These are phyloP conservation scores for Ctenoplectra terminalis DNA, from an alignment of 1,140 invertebrate species.

Conservation along the genomic window DNA sequence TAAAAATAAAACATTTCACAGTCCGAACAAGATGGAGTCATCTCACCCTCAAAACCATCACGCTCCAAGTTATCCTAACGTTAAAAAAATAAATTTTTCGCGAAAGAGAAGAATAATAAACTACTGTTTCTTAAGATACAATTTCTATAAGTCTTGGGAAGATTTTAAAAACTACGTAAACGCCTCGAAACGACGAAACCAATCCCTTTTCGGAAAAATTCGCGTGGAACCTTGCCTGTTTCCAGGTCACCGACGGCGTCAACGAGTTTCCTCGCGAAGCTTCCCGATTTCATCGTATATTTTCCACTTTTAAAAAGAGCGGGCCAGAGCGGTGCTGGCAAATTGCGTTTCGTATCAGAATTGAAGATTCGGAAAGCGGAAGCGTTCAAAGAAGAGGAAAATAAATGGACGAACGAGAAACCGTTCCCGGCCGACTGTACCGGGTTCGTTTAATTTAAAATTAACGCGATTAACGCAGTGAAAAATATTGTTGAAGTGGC, in stretches of 20 bases:
- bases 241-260: slow-evolving; percentile 41
- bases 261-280: slow-evolving; percentile 23
- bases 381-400: background rate
- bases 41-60: too few species aligned
- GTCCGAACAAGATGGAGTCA: too few species aligned
- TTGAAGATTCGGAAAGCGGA: slow-evolving; percentile 40
- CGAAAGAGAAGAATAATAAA: too few species aligned
- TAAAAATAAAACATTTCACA: too few species aligned
- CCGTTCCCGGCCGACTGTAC: background rate
- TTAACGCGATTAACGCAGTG: background rate
- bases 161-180: background rate
- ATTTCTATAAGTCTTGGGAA: too few species aligned
- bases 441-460: background rate
- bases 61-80: too few species aligned
- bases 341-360: slow-evolving; percentile 53
- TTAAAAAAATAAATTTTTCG: too few species aligned
- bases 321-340: slow-evolving; percentile 13
- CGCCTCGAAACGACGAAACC: background rate
- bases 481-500: background rate
- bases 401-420: slow-evolving; percentile 8
- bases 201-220: slow-evolving; percentile 42
- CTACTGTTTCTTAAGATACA: too few species aligned
- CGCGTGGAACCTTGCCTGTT: slow-evolving; percentile 12
- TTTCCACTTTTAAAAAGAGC: slow-evolving; percentile 26
- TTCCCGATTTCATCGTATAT: slow-evolving; percentile 38